phyloP scores from a whole-genome alignment of 2,797 vertebrate species.

The Epinephelus awoara region DNA sequence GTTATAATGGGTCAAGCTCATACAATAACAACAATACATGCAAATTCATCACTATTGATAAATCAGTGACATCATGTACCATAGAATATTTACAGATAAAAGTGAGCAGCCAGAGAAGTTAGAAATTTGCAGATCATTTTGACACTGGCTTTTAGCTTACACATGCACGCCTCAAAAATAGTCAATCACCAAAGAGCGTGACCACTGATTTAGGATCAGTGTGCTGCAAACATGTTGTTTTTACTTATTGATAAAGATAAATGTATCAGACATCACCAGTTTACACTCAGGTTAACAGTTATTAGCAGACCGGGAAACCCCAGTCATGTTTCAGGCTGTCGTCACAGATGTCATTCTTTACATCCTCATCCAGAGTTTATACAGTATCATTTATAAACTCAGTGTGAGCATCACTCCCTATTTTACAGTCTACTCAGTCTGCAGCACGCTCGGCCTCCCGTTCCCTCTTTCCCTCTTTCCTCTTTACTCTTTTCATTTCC shows the following conservation, averaged over 20 bases:
- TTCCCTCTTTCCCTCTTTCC: constrained; percentile 84
- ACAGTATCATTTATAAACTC: constrained; percentile 63
- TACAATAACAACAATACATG: not conserved
- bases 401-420: constrained; percentile 68
- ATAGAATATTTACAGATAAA: not conserved
- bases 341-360: constrained; percentile 16
- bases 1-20: not conserved
- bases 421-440: constrained; percentile 81
- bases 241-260: constrained; percentile 2
- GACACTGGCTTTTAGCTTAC: too few species aligned
- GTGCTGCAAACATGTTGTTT: constrained; percentile 10
- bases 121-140: not conserved
- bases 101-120: not conserved
- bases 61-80: not conserved
- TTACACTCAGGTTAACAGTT: constrained; percentile 1
- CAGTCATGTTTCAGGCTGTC: constrained; percentile 17
- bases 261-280: constrained; percentile 9
- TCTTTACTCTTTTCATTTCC: constrained; percentile 88
- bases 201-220: not conserved
- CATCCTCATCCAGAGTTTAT: constrained; percentile 59
- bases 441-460: constrained; percentile 71
- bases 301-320: constrained; percentile 17
- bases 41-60: not conserved
- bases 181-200: not conserved
- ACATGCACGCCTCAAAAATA: too few species aligned